Base-by-base conservation (phyloP, 1,140 invertebrate species). In the Maniola jurtina region DNA sequence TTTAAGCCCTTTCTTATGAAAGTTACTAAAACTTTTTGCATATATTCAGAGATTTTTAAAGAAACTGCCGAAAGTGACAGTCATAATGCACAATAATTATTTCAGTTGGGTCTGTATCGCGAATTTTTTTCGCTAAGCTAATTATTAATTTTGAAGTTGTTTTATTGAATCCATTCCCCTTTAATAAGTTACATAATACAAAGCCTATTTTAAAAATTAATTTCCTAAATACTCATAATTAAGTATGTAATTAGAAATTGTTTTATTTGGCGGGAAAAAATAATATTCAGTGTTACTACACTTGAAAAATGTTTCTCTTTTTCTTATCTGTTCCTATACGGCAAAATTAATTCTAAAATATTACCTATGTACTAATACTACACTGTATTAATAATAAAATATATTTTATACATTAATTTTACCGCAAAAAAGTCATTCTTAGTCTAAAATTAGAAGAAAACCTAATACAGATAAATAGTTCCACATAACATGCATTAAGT, bases 321-420 rank as follows among this genome's bases (percentile, higher is more conserved):
- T 34, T 54, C 15, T 34, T 6, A 35, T 14, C 25, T 25, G 13
- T 70, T 65, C 61, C 55, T 73, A 70, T 45, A 61, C 62, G 67
- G 67, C 57, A 64, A 64, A 69, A 69, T 69, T 69, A 69, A 64
- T 50, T 56, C 52, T 69, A 69, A 64, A 69, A 69, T 69, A 69
- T 69, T 69, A 69, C 33, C 67, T 69, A 69, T 69, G 16, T 69
- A 69, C 61, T 69, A 69, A 69, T 69, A 69, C 56, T 64, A 64
- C 14, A 15, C 54, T 59, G 63, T 69, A 69, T 64, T 64, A 69
- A 69, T 69, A 69, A 64, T 64, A 69, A 69, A 68, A 64, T 64
- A 69, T 69, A 69, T 69, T 69, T 69, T 64, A 64, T 48, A 47
- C 58, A 64, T 64, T 69, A 69, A 64, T 69, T 69, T 69, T 50